A percentile compares a stretch with the other conserved stretches of the same genome.
Evolutionary conservation across 30 jellyfish, hydroid and myxozoan species (phyloP).

Genomic region (Hydractinia echinata): DNA sequence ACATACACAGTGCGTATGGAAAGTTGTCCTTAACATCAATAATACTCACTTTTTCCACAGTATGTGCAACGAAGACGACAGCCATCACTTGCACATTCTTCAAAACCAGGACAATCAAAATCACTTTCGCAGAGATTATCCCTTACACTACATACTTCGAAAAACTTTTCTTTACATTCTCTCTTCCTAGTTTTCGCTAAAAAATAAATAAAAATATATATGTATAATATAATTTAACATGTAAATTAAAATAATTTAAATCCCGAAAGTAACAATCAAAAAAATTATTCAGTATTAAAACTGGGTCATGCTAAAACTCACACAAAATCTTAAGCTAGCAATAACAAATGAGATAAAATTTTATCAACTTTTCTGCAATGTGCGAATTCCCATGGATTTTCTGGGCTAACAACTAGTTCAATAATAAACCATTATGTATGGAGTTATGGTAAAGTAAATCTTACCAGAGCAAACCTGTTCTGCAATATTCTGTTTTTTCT

Average conservation of each 20-base stretch:
- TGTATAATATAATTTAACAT: not conserved
- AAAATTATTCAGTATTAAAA: too few relatives aligned
- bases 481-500: constrained; percentile 49
- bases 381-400: too few relatives aligned
- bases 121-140: constrained; percentile 64
- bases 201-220: not conserved
- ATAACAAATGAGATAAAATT: too few relatives aligned
- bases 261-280: not conserved
- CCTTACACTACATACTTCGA: constrained; percentile 34
- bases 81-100: constrained; percentile 82
- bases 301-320: too few relatives aligned
- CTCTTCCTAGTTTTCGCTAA: constrained; percentile 42
- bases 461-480: constrained; percentile 79
- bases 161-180: constrained; percentile 47
- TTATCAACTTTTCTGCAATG: not conserved
- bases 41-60: constrained; percentile 34
- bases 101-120: constrained; percentile 88
- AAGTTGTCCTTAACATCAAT: too few relatives aligned
- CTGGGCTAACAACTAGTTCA: not conserved
- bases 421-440: constrained; percentile 12
- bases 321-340: too few relatives aligned
- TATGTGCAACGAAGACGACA: constrained; percentile 61
- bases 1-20: too few relatives aligned
- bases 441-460: not conserved
- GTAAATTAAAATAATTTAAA: not conserved